Percentiles rank a stretch among this genome's conserved stretches.
phyloP scores from a whole-genome alignment of 2,797 vertebrate species.

The Onychomys leucogaster region DNA sequence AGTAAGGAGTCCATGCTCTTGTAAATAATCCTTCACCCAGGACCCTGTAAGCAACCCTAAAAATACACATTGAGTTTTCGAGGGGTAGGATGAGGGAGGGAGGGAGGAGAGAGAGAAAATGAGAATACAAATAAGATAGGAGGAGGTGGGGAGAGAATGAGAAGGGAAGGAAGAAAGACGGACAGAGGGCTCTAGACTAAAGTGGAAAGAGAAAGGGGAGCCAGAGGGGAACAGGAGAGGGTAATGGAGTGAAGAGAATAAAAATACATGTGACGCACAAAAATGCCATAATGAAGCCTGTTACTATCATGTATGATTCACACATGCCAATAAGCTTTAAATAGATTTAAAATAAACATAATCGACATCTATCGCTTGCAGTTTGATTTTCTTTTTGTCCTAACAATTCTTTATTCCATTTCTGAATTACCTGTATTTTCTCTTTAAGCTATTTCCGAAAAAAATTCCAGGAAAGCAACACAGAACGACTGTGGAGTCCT shows the following conservation, averaged over 20 bases:
- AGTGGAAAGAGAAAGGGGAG: not conserved
- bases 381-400: conserved; percentile 14
- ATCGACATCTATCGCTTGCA: conserved; percentile 36
- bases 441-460: conserved; percentile 81
- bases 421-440: conserved; percentile 68
- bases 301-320: not conserved
- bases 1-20: not conserved
- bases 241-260: not conserved
- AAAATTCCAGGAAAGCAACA: conserved; percentile 72
- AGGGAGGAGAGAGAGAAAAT: too few species aligned
- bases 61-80: not conserved
- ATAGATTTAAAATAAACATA: conserved; percentile 34
- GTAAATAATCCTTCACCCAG: not conserved
- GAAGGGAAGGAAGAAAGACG: not conserved
- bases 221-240: not conserved
- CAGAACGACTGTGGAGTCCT: conserved; percentile 16
- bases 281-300: not conserved
- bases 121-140: not conserved
- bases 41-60: not conserved
- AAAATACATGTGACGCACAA: not conserved
- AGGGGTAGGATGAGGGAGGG: not conserved
- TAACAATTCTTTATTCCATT: conserved; percentile 11
- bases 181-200: not conserved
- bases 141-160: not conserved
- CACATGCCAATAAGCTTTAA: not conserved